Percentiles rank a stretch among this genome's conserved stretches.
phyloP scores from a whole-genome alignment of 92 coral and sea anemone species.

The Scolanthus callimorphus region DNA sequence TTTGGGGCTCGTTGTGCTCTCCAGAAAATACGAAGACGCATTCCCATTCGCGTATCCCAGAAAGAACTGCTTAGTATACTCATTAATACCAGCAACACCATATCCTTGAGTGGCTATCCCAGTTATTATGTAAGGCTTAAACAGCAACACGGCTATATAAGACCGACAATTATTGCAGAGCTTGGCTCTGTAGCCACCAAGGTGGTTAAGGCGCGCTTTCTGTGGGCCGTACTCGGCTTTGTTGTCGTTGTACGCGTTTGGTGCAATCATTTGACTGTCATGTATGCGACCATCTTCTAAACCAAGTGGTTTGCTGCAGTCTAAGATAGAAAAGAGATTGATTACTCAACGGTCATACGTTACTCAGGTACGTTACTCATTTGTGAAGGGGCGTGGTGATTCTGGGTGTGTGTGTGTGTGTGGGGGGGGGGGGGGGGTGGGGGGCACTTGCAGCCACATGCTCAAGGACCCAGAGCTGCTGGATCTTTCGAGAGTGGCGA shows the following conservation, averaged over 20 bases:
- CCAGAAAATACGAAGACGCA: constrained; percentile 27
- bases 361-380: too few relatives aligned
- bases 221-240: constrained; percentile 38
- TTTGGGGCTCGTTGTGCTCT: constrained; percentile 10
- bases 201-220: constrained; percentile 53
- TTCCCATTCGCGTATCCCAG: constrained; percentile 38
- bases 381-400: too few relatives aligned
- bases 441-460: too few relatives aligned
- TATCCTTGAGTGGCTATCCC: constrained; percentile 84
- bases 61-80: constrained; percentile 44
- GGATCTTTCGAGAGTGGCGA: too few relatives aligned
- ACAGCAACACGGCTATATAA: constrained; percentile 15
- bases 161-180: constrained; percentile 9
- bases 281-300: constrained; percentile 48
- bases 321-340: constrained; percentile 15
- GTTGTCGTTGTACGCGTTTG: constrained; percentile 43
- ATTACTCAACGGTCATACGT: too few relatives aligned
- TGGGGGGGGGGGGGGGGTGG: too few relatives aligned
- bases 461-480: too few relatives aligned
- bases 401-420: not conserved
- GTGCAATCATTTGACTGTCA: constrained; percentile 45
- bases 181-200: constrained; percentile 70
- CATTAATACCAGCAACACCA: constrained; percentile 31
- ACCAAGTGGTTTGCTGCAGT: constrained; percentile 71
- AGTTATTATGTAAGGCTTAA: constrained; percentile 47